phyloP scores from a whole-genome alignment of 1,140 invertebrate genomes.

The Drosophila varians region DNA sequence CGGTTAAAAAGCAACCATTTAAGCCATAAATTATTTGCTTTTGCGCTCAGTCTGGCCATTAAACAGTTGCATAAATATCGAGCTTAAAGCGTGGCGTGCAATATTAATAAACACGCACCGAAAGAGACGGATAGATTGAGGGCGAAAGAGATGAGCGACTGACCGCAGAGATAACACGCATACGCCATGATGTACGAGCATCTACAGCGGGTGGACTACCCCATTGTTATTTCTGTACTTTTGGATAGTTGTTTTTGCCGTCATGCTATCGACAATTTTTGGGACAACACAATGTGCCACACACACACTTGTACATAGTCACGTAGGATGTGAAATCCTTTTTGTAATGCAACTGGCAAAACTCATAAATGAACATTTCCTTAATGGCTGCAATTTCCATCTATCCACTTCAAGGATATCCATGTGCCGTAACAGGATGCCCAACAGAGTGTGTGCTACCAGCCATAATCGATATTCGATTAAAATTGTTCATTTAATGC shows the following conservation, averaged over 20 bases:
- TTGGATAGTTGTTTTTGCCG: conserved; percentile 17
- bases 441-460: conserved; percentile 32
- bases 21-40: conserved; percentile 61
- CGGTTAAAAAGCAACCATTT: conserved; percentile 5
- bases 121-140: neutral
- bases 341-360: conserved; percentile 54
- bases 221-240: conserved; percentile 25
- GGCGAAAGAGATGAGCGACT: neutral
- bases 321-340: conserved; percentile 14
- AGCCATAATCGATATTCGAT: conserved; percentile 54
- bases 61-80: conserved; percentile 66
- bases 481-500: conserved; percentile 50
- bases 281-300: conserved; percentile 13
- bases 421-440: conserved; percentile 33
- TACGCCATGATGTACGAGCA: conserved; percentile 57
- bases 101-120: conserved; percentile 59
- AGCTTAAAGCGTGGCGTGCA: conserved; percentile 51
- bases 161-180: conserved; percentile 66
- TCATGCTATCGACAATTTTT: conserved; percentile 37
- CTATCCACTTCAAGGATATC: conserved; percentile 38
- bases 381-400: conserved; percentile 34
- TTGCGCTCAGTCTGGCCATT: conserved; percentile 52
- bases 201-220: neutral
- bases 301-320: neutral
- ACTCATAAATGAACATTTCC: conserved; percentile 73